Evolutionary conservation across 1,140 invertebrate species (phyloP), one percentile per base, ranked within the genome.

Genomic region (Meloidogyne chitwoodi): DNA sequence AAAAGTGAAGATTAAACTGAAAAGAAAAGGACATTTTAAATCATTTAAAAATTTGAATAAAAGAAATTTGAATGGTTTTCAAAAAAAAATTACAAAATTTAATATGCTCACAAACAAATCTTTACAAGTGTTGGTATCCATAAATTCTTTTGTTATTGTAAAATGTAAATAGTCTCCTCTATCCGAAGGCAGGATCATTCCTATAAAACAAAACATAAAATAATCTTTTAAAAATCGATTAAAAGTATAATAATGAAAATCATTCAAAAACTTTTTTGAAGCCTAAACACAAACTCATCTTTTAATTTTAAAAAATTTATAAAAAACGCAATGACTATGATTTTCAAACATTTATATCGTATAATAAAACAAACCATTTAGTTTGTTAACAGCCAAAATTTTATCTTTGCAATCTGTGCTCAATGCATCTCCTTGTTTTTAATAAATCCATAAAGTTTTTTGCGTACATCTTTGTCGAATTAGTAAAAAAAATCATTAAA

Each of bases 101-200:
- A 62, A 63, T 72, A 22, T 41, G 2, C 31, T 56, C 0, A 92
- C 90, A 14, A 98, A 88, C 2, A 90, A 89, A 74, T 91, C 91
- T 0, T 94, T 56, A 26, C 93, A 93, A 83, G 94, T 92, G 89
- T 93, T 92, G 0, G 94, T 96, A 83, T 97, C 95, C 83, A 92
- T 91, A 84, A 95, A 94, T 81, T 95, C 93, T 89, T 98, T 98
- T 84, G 94, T 93, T 34, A 98, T 85, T n/a, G 94, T 88, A 89
- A 98, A 98, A 83, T 94, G 91, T 11, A 93, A 91, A 87, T 91
- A 94, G 79, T 89, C 88, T 79, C 84, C 78, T 77, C 86, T 64
- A 16, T 76, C 81, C 34, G 79, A 76, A 0, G 88, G 88, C 87
- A 29, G 34, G 22, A 19, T 24, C 24, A 29, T 34, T 64, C 12